phyloP scores from a whole-genome alignment of 1,140 invertebrate species.

The Notospermus geniculatus region DNA sequence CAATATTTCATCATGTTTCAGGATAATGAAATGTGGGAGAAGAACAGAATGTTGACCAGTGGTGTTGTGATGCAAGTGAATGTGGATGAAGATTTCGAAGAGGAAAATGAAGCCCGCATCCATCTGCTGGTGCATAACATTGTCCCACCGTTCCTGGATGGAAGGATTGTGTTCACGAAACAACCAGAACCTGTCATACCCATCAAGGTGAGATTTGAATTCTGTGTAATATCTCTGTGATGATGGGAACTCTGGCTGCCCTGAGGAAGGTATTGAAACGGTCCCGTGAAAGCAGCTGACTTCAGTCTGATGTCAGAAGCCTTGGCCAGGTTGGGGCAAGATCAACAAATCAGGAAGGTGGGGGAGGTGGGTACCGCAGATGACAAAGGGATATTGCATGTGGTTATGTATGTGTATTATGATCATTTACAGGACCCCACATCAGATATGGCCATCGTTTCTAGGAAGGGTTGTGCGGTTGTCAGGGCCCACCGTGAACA shows the following conservation, averaged over 20 bases:
- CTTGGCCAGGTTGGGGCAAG: too few species aligned
- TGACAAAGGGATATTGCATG: too few species aligned
- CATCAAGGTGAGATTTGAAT: constrained; percentile 61
- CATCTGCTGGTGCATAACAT: constrained; percentile 98
- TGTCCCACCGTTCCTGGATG: constrained; percentile 97
- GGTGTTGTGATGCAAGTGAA: constrained; percentile 89
- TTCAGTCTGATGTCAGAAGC: too few species aligned
- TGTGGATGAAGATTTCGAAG: constrained; percentile 90
- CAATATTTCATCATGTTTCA: constrained; percentile 27
- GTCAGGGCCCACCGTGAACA: constrained; percentile 91
- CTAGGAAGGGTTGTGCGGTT: constrained; percentile 87
- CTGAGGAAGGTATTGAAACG: too few species aligned
- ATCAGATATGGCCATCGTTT: constrained; percentile 94
- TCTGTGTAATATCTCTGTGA: not conserved
- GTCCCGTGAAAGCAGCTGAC: too few species aligned
- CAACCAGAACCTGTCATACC: constrained; percentile 96
- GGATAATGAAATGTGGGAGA: constrained; percentile 98
- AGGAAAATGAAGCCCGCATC: constrained; percentile 85
- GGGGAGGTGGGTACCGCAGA: too few species aligned
- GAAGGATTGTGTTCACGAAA: constrained; percentile 98
- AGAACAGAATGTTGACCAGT: constrained; percentile 95
- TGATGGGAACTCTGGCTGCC: too few species aligned
- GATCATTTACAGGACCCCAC: constrained; percentile 77
- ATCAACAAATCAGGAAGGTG: too few species aligned
- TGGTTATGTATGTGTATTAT: not conserved